These are phyloP conservation scores for Sebastes flavidus DNA, from an alignment of 2,797 vertebrate species.

Conservation along the genomic window DNA sequence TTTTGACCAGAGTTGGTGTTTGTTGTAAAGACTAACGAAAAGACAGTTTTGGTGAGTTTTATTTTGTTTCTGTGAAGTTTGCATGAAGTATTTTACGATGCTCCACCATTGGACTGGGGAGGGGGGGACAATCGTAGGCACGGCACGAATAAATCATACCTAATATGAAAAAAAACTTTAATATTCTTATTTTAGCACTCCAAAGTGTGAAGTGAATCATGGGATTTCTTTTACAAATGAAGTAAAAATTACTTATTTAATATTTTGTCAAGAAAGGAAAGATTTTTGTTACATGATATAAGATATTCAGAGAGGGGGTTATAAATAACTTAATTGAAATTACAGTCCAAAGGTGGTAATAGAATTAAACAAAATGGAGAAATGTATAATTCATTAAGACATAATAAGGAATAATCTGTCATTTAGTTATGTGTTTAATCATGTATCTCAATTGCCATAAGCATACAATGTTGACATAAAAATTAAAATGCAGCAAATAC, in stretches of 20 bases:
- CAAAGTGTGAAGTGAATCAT: not conserved
- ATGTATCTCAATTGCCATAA: not conserved
- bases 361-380: not conserved
- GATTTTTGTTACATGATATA: not conserved
- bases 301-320: not conserved
- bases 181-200: not conserved
- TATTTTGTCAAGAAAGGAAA: not conserved
- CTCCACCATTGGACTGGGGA: no score
- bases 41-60: no score
- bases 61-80: no score
- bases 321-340: constrained; percentile 4
- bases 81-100: no score
- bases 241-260: not conserved
- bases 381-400: not conserved
- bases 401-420: not conserved
- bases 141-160: no score
- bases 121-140: no score
- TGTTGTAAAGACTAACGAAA: no score
- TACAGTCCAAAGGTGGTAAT: not conserved
- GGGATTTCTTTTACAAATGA: not conserved
- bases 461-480: not conserved
- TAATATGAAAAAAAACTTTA: not conserved
- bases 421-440: not conserved
- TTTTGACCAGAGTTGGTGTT: no score
- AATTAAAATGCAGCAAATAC: not conserved